Percentiles rank a stretch among this genome's conserved stretches.
These are phyloP conservation scores for Acromyrmex charruanus DNA, from an alignment of 1,140 invertebrate species.

Conservation along the genomic window DNA sequence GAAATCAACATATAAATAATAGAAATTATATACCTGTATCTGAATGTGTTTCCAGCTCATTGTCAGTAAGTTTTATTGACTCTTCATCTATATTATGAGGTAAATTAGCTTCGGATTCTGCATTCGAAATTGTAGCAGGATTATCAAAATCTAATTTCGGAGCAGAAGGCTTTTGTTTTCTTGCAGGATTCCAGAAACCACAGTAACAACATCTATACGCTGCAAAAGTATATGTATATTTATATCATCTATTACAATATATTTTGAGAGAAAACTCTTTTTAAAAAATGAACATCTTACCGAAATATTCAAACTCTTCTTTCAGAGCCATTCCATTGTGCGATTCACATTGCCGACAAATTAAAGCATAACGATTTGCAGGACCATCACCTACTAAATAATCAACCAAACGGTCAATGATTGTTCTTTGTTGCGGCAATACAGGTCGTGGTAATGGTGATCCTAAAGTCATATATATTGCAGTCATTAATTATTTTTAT, in stretches of 20 bases:
- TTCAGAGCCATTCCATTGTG: constrained; percentile 99
- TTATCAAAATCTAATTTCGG: constrained; percentile 87
- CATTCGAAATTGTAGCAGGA: neutral
- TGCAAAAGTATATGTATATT: constrained; percentile 69
- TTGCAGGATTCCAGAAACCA: constrained; percentile 92
- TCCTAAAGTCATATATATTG: constrained; percentile 48
- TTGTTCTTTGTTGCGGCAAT: constrained; percentile 88
- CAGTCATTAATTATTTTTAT: neutral
- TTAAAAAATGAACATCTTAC: constrained; percentile 75
- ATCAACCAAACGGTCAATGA: constrained; percentile 96
- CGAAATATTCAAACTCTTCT: constrained; percentile 98
- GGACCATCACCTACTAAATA: constrained; percentile 98
- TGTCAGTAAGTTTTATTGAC: neutral
- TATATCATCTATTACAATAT: constrained; percentile 13
- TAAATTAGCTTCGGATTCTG: constrained; percentile 1
- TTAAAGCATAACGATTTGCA: constrained; percentile 96
- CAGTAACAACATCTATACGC: constrained; percentile 97
- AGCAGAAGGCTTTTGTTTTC: constrained; percentile 93
- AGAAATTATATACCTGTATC: constrained; percentile 72
- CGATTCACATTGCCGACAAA: constrained; percentile 95
- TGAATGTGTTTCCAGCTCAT: constrained; percentile 57
- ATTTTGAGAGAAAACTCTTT: constrained; percentile 18
- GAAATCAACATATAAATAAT: neutral
- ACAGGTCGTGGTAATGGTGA: constrained; percentile 85
- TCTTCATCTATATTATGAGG: neutral